Evolutionary conservation across 2,888 invertebrate genomes (phyloP).

Genomic region (Heliconius charithonia): DNA sequence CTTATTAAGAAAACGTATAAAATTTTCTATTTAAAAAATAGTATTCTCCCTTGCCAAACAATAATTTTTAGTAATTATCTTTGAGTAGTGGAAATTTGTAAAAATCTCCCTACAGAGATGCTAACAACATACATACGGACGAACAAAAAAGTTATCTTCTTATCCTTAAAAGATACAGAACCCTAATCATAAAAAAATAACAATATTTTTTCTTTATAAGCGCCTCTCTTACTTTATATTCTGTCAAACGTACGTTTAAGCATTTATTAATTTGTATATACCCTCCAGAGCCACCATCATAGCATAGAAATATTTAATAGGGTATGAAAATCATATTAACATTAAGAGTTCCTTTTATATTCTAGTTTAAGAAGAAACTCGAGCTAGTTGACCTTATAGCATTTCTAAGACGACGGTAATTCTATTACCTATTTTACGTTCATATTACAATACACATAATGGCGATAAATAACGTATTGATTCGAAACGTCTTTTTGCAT

Average conservation of each 20-base stretch:
- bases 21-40: too few relatives aligned
- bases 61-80: too few relatives aligned
- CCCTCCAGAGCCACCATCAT: background rate
- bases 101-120: too few relatives aligned
- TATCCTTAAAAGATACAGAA: too few relatives aligned
- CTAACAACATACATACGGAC: too few relatives aligned
- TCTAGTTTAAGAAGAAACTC: constrained; percentile 13
- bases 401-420: constrained; percentile 4
- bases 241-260: background rate
- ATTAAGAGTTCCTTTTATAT: constrained; percentile 3
- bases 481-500: too few relatives aligned
- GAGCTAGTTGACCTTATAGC: constrained; percentile 3
- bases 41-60: too few relatives aligned
- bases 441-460: background rate
- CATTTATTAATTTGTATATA: background rate
- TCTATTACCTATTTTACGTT: background rate
- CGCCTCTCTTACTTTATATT: background rate
- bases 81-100: too few relatives aligned
- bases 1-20: too few relatives aligned
- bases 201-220: too few relatives aligned
- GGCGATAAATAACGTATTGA: background rate
- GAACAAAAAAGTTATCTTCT: too few relatives aligned
- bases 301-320: constrained; percentile 5
- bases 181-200: too few relatives aligned
- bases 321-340: background rate